These are phyloP conservation scores for Tipula vernalis DNA, from an alignment of 2,888 invertebrate genomes.

Conservation along the genomic window DNA sequence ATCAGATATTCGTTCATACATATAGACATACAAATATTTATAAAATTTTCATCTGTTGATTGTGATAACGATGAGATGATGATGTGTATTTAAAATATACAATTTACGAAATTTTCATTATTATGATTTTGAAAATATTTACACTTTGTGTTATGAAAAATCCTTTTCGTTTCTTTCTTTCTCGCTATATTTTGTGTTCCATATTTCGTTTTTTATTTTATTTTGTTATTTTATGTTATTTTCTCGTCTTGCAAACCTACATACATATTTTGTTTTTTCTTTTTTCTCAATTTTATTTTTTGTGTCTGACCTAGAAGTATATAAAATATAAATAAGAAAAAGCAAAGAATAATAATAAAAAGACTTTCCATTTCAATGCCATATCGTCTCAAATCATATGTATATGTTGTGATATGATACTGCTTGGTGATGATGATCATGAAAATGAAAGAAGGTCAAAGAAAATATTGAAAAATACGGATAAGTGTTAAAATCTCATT, in stretches of 20 bases:
- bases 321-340: background rate
- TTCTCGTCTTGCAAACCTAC: conserved; percentile 9
- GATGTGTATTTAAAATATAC: background rate
- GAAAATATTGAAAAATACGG: background rate
- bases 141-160: background rate
- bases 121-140: background rate
- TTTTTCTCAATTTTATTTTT: conserved; percentile 4
- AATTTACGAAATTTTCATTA: background rate
- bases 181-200: conserved; percentile 1
- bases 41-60: background rate
- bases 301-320: conserved; percentile 9
- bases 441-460: background rate
- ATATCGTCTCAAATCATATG: conserved; percentile 7
- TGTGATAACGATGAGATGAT: background rate
- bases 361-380: conserved; percentile 10
- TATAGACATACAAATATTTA: background rate
- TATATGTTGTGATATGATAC: background rate
- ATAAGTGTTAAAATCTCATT: background rate
- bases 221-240: background rate
- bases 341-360: conserved; percentile 7
- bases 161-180: background rate
- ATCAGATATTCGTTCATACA: background rate
- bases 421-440: background rate
- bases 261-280: conserved; percentile 5
- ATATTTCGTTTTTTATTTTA: background rate